Evolutionary conservation across 2,888 invertebrate genomes (phyloP).

Genomic region (Drepanosiphum platanoidis): DNA sequence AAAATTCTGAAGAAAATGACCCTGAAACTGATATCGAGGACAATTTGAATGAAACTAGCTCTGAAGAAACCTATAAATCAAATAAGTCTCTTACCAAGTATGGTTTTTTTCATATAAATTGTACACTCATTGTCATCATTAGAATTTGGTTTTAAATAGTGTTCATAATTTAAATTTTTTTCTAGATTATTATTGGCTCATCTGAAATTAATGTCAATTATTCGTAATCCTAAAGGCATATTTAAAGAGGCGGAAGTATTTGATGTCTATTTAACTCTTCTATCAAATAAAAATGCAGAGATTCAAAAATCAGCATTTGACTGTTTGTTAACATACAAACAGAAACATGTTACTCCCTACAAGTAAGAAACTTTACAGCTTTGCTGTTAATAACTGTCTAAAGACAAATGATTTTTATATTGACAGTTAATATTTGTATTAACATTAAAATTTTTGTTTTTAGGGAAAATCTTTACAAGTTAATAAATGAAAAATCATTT

Average conservation of each 20-base stretch:
- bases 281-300: constrained; percentile 77
- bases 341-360: constrained; percentile 81
- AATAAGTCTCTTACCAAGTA: constrained; percentile 59
- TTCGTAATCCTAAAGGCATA: constrained; percentile 83
- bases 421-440: no score
- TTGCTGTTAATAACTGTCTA: background rate
- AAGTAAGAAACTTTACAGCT: constrained; percentile 67
- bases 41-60: constrained; percentile 61
- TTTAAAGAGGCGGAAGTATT: constrained; percentile 80
- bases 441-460: constrained; percentile 63
- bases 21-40: constrained; percentile 64
- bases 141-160: no score
- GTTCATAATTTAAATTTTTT: constrained; percentile 2
- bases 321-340: constrained; percentile 87
- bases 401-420: background rate
- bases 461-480: constrained; percentile 78
- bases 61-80: constrained; percentile 28
- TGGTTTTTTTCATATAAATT: background rate
- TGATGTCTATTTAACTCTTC: constrained; percentile 80
- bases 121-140: no score
- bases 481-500: constrained; percentile 88
- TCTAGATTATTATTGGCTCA: constrained; percentile 71
- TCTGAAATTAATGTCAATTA: constrained; percentile 80
- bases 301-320: constrained; percentile 87
- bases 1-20: constrained; percentile 66